Percentiles rank a stretch among this genome's conserved stretches.
These are phyloP conservation scores for Sussaba pulchella DNA, from an alignment of 2,888 invertebrate genomes.

Conservation along the genomic window DNA sequence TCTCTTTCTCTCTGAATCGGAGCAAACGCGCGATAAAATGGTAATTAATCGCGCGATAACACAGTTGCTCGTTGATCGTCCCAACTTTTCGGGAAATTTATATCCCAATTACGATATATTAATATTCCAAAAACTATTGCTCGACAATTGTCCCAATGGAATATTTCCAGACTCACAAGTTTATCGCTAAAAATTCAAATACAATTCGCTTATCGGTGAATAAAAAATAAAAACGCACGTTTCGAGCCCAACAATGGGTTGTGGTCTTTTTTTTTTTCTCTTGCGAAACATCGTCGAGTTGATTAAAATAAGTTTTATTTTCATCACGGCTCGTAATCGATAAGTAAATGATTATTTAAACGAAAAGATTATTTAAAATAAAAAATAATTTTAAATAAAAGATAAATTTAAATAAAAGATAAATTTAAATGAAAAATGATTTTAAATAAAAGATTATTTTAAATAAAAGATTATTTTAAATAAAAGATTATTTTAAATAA, in stretches of 20 bases:
- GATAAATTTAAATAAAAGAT: no score
- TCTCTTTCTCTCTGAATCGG: conserved; percentile 30
- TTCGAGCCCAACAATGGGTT: no score
- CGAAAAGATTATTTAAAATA: no score
- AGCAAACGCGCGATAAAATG: conserved; percentile 45
- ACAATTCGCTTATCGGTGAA: background rate
- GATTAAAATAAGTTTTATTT: background rate
- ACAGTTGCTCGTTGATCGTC: background rate
- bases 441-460: no score
- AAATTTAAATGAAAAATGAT: no score
- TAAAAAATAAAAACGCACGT: conserved; percentile 7
- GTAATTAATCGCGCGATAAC: conserved; percentile 50
- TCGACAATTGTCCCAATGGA: conserved; percentile 11
- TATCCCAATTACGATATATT: background rate
- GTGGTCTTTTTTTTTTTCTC: background rate
- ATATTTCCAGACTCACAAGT: conserved; percentile 9
- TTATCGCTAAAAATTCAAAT: background rate
- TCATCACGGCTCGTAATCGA: background rate
- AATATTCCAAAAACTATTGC: conserved; percentile 10
- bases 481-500: no score
- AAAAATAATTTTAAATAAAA: no score
- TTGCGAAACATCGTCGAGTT: background rate
- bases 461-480: no score
- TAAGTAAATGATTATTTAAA: conserved; percentile 3
- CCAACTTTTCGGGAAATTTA: no score